Evolutionary conservation across 2,113 vertebrate species (phyloP).

Genomic region (Hyperopisus bebe): DNA sequence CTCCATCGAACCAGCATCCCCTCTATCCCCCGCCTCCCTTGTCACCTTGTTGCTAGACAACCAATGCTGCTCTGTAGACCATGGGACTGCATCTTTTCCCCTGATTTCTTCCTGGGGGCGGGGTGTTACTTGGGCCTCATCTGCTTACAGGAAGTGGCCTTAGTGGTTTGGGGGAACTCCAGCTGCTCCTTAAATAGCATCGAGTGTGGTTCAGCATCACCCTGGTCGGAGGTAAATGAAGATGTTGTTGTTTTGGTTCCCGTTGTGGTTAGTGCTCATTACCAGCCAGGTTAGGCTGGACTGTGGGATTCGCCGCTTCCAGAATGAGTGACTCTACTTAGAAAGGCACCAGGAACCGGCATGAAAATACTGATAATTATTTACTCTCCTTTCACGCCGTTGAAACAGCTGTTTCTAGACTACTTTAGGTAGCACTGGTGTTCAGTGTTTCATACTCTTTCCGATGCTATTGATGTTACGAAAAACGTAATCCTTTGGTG

Average conservation of each 20-base stretch:
- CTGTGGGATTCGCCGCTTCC: not conserved
- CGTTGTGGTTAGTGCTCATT: not conserved
- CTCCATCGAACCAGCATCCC: not conserved
- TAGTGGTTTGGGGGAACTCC: not conserved
- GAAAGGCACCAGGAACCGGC: not conserved
- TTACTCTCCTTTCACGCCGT: not conserved
- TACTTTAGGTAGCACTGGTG: not conserved
- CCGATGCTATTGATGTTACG: not conserved
- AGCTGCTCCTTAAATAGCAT: not conserved
- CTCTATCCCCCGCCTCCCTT: not conserved
- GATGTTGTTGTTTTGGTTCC: not conserved
- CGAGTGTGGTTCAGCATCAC: not conserved
- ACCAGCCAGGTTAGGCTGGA: not conserved
- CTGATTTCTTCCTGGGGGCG: not conserved
- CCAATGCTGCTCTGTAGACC: not conserved
- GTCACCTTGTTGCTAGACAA: constrained; percentile 23
- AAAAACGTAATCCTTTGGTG: not conserved
- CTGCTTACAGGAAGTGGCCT: not conserved
- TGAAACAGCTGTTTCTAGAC: not conserved
- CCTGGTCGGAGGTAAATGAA: not conserved
- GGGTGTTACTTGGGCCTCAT: not conserved
- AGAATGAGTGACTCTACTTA: not conserved
- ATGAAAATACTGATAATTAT: not conserved
- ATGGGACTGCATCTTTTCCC: not conserved
- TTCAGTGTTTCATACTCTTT: not conserved